These are phyloP conservation scores for Drosophila micromelanica DNA, from an alignment of 1,140 invertebrate species.

Conservation along the genomic window DNA sequence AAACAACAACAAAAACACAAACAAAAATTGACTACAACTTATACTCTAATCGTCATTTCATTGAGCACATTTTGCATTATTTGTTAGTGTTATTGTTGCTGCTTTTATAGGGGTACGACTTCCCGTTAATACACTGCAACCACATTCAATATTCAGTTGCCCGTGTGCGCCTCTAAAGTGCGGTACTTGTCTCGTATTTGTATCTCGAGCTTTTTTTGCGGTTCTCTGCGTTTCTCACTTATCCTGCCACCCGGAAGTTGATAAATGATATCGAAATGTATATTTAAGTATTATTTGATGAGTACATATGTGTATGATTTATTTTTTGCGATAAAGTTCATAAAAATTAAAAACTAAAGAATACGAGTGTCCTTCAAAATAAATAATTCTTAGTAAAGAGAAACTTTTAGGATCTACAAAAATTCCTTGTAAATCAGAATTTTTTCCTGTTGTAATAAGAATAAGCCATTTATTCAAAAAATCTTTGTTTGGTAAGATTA, in stretches of 20 bases:
- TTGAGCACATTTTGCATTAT: constrained; percentile 57
- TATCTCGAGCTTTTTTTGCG: not conserved
- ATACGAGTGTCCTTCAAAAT: no score
- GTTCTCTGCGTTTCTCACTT: not conserved
- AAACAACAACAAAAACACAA: not conserved
- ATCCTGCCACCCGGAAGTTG: not conserved
- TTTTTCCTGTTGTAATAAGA: no score
- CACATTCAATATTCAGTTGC: constrained; percentile 64
- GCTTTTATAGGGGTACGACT: constrained; percentile 6
- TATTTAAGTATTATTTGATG: not conserved
- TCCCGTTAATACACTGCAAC: constrained; percentile 22
- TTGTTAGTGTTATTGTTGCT: constrained; percentile 14
- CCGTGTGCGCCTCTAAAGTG: constrained; percentile 50
- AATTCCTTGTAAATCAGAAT: no score
- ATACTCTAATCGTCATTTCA: constrained; percentile 72
- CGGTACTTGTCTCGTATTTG: constrained; percentile 42
- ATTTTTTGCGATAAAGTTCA: not conserved
- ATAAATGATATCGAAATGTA: not conserved
- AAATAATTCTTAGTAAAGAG: no score
- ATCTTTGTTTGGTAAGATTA: no score
- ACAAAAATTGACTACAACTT: constrained; percentile 47
- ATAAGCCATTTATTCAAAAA: no score
- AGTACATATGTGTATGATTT: not conserved
- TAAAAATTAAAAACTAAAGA: no score
- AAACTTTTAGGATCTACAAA: no score